Evolutionary conservation across 2,888 invertebrate species (phyloP), one percentile per base, ranked within the genome.

Genomic region (Corythucha ciliata): DNA sequence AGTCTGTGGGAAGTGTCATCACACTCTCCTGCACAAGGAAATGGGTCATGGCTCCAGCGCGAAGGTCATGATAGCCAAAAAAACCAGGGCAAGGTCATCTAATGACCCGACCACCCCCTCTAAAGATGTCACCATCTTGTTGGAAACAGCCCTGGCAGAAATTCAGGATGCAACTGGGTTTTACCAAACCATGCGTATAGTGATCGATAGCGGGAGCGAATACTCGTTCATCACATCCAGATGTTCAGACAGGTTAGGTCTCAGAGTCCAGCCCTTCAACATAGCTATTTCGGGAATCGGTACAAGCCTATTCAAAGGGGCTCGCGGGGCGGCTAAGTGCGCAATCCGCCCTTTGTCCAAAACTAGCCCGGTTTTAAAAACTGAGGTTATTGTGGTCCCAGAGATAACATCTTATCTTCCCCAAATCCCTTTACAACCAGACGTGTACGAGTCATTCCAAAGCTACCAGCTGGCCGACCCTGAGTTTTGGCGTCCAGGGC

Each of bases 311-410:
- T 39, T 39, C 12, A 22, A 39, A 5, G 39, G 39, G 12, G 39
- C 18, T 5, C 5, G 4, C 4, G 39, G 39, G 6, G 4, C 18
- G 12, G 22, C 39, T 20, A 6, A 4, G 7, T 7, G 18, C 6
- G 22, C 4, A 12, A 5, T 39, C 12, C 39, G 39, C 5, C 39
- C 39, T 8, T 5, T 12, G 4, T 3, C 7, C 22, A 5, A 5
- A 8, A n/a, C 4, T 4, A n/a, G 14, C 4, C 48, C 48, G 8
- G 37, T 37, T 3, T 25, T 48, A 22, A 5, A 7, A 25, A 48
- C 48, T 20, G 34, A 37, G 12, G 48, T 37, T 16, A 21, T 48
- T 14, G 37, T 48, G 18, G 26, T 48, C 2, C 14, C 48, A 4
- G 12, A 22, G n/a, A 37, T 48, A 7, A 48, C 26, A 14, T 33